Conservation (phyloP, 2,888 invertebrate species). For the Orchesella flavescens region DNA sequence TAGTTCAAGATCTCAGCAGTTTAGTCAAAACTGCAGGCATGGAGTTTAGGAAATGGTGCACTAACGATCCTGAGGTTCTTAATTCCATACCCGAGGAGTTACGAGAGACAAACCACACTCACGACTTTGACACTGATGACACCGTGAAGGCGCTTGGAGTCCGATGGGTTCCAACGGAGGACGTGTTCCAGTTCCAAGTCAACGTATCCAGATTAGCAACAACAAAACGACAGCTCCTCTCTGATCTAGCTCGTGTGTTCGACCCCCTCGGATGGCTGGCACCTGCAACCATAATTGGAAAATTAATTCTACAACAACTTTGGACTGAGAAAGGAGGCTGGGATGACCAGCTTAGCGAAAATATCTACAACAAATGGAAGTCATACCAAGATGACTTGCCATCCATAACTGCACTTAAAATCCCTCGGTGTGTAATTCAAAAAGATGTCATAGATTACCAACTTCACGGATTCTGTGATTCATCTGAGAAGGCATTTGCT, state of each 20-base stretch:
- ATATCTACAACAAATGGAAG: not conserved
- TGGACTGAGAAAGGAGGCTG: conserved; percentile 28
- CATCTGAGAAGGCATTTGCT: conserved; percentile 12
- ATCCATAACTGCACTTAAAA: not conserved
- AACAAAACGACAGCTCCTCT: conserved; percentile 33
- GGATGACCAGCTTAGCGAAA: conserved; percentile 30
- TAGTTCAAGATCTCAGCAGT: conserved; percentile 14
- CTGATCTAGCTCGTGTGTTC: conserved; percentile 31
- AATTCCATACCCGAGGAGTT: conserved; percentile 28
- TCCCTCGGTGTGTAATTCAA: conserved; percentile 9
- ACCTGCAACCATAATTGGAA: conserved; percentile 29
- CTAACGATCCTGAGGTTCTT: conserved; percentile 34
- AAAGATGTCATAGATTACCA: not conserved
- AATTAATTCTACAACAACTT: conserved; percentile 37
- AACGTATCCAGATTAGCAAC: not conserved
- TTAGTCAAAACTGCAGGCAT: not conserved
- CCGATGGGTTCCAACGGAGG: conserved; percentile 36
- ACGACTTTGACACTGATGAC: conserved; percentile 14
- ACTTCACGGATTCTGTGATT: conserved; percentile 21
- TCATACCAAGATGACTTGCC: not conserved
- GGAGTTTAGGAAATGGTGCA: conserved; percentile 56
- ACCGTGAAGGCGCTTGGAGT: conserved; percentile 51
- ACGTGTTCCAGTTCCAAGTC: not conserved
- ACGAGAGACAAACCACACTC: not conserved
- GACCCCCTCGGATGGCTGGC: conserved; percentile 47